phyloP scores from a whole-genome alignment of 2,888 invertebrate species.

The Nineta flava region DNA sequence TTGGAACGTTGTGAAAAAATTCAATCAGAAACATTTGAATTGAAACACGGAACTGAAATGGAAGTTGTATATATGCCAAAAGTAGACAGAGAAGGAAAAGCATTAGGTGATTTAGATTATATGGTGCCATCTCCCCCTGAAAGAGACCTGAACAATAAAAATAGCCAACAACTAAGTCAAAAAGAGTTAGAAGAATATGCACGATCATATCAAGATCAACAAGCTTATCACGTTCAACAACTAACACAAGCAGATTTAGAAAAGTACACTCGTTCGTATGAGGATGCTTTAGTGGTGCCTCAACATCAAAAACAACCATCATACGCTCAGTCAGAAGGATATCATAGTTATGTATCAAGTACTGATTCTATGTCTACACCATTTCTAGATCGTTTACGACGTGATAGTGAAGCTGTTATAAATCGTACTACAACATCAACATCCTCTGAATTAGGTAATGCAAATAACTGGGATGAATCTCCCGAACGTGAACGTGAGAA shows the following conservation, averaged over 20 bases:
- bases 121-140: conserved; percentile 55
- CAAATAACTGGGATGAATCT: conserved; percentile 27
- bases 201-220: conserved; percentile 25
- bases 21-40: conserved; percentile 37
- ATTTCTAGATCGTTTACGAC: conserved; percentile 52
- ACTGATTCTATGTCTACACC: conserved; percentile 58
- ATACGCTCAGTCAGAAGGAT: conserved; percentile 65
- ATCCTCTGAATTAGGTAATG: neutral
- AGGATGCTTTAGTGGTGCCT: conserved; percentile 26
- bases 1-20: conserved; percentile 52
- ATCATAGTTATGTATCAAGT: conserved; percentile 65
- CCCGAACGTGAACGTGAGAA: conserved; percentile 16
- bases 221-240: conserved; percentile 6
- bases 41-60: conserved; percentile 25
- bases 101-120: conserved; percentile 44
- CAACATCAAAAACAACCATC: conserved; percentile 49
- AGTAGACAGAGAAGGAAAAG: conserved; percentile 45
- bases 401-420: conserved; percentile 39
- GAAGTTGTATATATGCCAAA: conserved; percentile 35
- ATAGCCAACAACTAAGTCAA: conserved; percentile 26
- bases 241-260: conserved; percentile 53
- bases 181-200: conserved; percentile 33
- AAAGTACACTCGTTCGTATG: conserved; percentile 48
- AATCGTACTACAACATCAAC: neutral
- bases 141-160: conserved; percentile 36